These are phyloP conservation scores for Dendrocopos noguchii DNA, from an alignment of 2,113 vertebrate species.

Conservation along the genomic window DNA sequence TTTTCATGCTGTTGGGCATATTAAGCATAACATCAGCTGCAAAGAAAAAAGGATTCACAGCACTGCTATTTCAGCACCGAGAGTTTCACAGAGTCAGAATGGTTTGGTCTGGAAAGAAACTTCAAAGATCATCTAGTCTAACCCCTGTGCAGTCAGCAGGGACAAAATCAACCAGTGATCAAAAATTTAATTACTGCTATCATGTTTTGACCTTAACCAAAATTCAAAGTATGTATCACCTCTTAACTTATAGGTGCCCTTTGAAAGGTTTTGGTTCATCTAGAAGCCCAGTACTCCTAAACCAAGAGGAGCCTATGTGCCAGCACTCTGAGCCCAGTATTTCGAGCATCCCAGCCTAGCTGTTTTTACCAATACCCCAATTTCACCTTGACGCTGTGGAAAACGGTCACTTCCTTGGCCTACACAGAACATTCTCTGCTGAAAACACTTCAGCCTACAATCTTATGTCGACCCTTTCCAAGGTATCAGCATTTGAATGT, in stretches of 20 bases:
- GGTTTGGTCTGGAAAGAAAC: too few species aligned
- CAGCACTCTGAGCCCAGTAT: background rate
- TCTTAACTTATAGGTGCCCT: background rate
- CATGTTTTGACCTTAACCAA: too few species aligned
- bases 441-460: background rate
- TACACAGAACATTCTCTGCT: background rate
- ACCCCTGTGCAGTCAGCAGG: too few species aligned
- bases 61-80: background rate
- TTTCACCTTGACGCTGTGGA: background rate
- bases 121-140: too few species aligned
- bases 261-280: background rate
- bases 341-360: background rate
- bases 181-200: too few species aligned
- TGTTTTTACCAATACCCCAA: background rate
- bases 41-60: background rate
- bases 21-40: background rate
- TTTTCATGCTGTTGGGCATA: slow-evolving; percentile 36
- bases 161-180: too few species aligned
- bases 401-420: background rate
- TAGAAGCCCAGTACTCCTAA: background rate
- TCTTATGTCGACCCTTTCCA: background rate
- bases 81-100: background rate
- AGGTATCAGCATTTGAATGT: background rate
- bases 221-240: background rate
- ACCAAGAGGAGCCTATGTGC: background rate